Percentiles rank a stretch among this genome's conserved stretches.
Evolutionary conservation across 1,140 invertebrate genomes (phyloP).

Genomic region (Drosophila saltans): DNA sequence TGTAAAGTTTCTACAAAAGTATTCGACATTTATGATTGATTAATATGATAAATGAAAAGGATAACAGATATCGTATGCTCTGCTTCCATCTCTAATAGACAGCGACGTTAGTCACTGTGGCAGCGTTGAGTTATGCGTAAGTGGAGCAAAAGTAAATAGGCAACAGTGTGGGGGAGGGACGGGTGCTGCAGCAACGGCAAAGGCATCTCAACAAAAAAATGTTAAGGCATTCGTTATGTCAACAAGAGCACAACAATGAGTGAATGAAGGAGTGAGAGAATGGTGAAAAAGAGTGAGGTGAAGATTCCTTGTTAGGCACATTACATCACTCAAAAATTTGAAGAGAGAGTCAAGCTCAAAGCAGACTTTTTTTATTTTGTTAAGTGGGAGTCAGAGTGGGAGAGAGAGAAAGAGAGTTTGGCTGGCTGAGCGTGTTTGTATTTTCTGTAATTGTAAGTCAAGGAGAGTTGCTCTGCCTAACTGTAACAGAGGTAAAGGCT

Average conservation of each 20-base stretch:
- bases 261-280: conserved; percentile 16
- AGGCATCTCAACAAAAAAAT: conserved; percentile 63
- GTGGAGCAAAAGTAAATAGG: conserved; percentile 72
- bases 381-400: background rate
- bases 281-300: conserved; percentile 5
- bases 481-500: conserved; percentile 39
- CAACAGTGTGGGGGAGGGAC: background rate
- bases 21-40: too few species aligned
- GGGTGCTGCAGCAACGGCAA: background rate
- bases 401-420: background rate
- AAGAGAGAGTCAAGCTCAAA: conserved; percentile 33
- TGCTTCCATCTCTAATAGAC: conserved; percentile 17
- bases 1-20: too few species aligned
- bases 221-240: conserved; percentile 79
- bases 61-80: too few species aligned
- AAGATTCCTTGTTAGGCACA: conserved; percentile 62
- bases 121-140: conserved; percentile 70
- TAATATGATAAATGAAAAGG: too few species aligned
- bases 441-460: conserved; percentile 66
- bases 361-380: background rate
- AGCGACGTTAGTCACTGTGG: conserved; percentile 14
- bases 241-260: conserved; percentile 71
- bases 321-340: conserved; percentile 70
- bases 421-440: conserved; percentile 37
- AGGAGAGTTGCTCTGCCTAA: conserved; percentile 57